Evolutionary conservation across 2,797 vertebrate genomes (phyloP), one percentile per base, ranked within the genome.

Genomic region (Intellagama lesueurii): DNA sequence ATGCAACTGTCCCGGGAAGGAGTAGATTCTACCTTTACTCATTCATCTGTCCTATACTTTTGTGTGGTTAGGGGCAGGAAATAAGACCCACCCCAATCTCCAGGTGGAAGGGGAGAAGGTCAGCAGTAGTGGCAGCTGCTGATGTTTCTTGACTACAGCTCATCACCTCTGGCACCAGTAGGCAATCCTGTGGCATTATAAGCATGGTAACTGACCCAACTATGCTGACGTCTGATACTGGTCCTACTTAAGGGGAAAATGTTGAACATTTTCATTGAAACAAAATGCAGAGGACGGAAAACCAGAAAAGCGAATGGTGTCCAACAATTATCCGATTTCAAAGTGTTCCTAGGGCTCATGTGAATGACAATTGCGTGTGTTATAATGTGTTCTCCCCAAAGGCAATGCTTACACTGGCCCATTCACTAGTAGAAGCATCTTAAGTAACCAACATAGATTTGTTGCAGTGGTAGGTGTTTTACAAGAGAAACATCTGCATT

Each of bases 211-310:
- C 30, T 52, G 16, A 22, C 28, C 30, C 52, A 30, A 79, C 47
- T n/a, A 52, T 56, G 49, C 49, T 30, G n/a, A 60, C 32, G 2
- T 7, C 49, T 81, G n/a, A 19, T 22, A n/a, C 79, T 60, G 47
- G 52, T 2, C 16, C n/a, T 52, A 35, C 17, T 52, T 66, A 64
- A 88, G 44, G n/a, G 35, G 64, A 40, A 24, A 82, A 19, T 68
- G 28, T 68, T 77, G 24, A 68, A 30, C 9, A 35, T 7, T 66
- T 83, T 77, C 8, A 19, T n/a, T 44, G 88, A 83, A 80, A 92
- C 89, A 83, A 3, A 84, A 16, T 85, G 1, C 2, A 32, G 47
- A 26, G 1, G 0, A 32, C 0, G 32, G 85, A 83, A 73, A 35
- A 9, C 72, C 91, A 87, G 35, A 4, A 52, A 64, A 4, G 9